A percentile compares a stretch with the other conserved stretches of the same genome.
These are phyloP conservation scores for Sternotherus odoratus DNA, from an alignment of 2,797 vertebrate species.

Conservation along the genomic window DNA sequence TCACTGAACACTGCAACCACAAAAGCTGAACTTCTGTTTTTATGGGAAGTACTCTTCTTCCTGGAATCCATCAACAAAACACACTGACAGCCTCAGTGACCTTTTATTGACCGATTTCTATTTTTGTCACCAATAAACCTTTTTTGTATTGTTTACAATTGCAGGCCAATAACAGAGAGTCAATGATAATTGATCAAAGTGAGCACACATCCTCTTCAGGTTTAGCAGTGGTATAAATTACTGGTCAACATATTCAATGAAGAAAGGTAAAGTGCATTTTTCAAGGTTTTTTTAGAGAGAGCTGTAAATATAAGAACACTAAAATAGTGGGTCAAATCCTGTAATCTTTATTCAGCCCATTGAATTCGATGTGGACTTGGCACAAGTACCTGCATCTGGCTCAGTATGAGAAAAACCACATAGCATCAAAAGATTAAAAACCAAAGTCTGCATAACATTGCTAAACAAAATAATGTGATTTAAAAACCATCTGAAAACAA, in stretches of 20 bases:
- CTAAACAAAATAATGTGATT: not conserved
- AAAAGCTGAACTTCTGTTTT: not conserved
- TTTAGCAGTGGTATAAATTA: not conserved
- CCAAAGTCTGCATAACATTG: not conserved
- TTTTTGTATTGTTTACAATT: constrained; percentile 25
- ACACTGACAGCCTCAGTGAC: not conserved
- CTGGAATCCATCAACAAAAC: not conserved
- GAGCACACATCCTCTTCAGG: not conserved
- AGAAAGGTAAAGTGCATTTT: not conserved
- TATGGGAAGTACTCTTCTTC: constrained; percentile 19
- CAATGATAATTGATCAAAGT: constrained; percentile 14
- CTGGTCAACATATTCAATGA: not conserved
- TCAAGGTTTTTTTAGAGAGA: not conserved
- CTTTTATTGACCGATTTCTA: not conserved
- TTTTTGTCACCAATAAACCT: constrained; percentile 23
- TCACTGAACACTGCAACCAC: not conserved
- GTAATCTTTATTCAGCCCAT: not conserved
- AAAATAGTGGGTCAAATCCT: not conserved
- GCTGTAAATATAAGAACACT: not conserved
- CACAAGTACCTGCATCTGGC: not conserved
- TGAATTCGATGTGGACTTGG: not conserved
- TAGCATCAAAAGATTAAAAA: not conserved
- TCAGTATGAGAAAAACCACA: not conserved
- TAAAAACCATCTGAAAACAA: not conserved
- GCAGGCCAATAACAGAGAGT: not conserved